Evolutionary conservation across 2,113 vertebrate genomes (phyloP).

Genomic region (Platysternon megacephalum): DNA sequence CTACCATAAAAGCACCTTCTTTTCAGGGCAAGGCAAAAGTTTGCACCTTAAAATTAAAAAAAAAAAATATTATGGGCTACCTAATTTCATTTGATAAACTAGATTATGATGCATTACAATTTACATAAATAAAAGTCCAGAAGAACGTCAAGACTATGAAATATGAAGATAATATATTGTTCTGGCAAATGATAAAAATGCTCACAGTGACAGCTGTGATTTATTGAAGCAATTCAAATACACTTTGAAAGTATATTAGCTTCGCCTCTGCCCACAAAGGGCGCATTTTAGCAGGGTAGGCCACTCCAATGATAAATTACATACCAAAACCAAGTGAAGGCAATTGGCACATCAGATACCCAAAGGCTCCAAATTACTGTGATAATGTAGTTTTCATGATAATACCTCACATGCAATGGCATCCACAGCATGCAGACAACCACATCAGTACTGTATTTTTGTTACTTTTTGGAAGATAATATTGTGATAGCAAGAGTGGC

Average conservation of each 20-base stretch:
- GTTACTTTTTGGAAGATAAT: conserved; percentile 17
- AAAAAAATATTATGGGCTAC: not conserved
- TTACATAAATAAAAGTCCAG: conserved; percentile 74
- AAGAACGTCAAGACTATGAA: conserved; percentile 53
- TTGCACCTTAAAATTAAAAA: conserved; percentile 2
- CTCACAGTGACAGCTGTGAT: conserved; percentile 82
- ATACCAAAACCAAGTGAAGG: conserved; percentile 71
- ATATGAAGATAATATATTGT: conserved; percentile 74
- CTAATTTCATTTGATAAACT: conserved; percentile 66
- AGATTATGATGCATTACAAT: conserved; percentile 65
- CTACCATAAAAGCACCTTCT: not conserved
- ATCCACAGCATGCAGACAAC: conserved; percentile 46
- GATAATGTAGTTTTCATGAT: conserved; percentile 70
- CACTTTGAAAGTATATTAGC: conserved; percentile 83
- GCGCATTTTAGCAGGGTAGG: conserved; percentile 64
- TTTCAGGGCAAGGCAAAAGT: not conserved
- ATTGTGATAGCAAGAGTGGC: not conserved
- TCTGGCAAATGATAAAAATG: conserved; percentile 78
- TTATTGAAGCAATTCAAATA: conserved; percentile 84
- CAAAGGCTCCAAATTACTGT: conserved; percentile 61
- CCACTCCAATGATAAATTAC: conserved; percentile 76
- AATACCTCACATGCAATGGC: conserved; percentile 46
- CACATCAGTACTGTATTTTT: conserved; percentile 45
- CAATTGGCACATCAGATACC: conserved; percentile 77
- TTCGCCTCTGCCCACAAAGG: conserved; percentile 79